phyloP scores from a whole-genome alignment of 1,140 invertebrate species.

The Oedothorax gibbosus region DNA sequence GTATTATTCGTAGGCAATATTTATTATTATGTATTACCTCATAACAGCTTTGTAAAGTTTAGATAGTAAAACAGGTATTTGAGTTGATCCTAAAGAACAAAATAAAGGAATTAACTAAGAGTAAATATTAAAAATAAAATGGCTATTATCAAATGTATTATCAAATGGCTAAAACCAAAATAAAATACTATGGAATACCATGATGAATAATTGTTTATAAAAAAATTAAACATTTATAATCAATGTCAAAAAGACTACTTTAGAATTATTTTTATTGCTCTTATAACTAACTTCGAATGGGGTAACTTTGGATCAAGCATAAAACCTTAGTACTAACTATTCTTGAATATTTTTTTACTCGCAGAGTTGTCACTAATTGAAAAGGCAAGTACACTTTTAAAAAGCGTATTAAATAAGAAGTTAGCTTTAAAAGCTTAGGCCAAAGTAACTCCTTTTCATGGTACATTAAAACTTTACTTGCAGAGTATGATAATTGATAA shows the following conservation, averaged over 20 bases:
- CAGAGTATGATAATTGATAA: neutral
- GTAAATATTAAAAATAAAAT: neutral
- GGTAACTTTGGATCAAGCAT: neutral
- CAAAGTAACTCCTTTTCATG: too few species aligned
- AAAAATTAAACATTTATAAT: neutral
- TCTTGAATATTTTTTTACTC: neutral
- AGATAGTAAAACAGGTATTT: too few species aligned
- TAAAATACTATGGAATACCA: neutral
- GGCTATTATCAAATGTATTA: neutral
- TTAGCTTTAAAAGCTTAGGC: neutral
- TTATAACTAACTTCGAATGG: neutral
- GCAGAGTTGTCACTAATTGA: neutral
- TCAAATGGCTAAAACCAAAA: neutral
- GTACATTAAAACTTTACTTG: neutral
- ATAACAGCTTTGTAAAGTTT: slow-evolving; percentile 15
- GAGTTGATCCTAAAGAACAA: neutral
- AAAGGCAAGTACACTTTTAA: neutral
- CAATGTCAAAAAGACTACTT: neutral
- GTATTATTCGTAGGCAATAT: neutral
- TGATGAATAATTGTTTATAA: neutral
- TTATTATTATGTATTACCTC: neutral
- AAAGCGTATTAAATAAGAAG: neutral
- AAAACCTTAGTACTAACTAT: neutral
- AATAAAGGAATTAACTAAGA: neutral
- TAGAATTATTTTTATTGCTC: neutral